Evolutionary conservation across 2,113 vertebrate genomes (phyloP), one percentile per base, ranked within the genome.

Genomic region (Haemorhous mexicanus): DNA sequence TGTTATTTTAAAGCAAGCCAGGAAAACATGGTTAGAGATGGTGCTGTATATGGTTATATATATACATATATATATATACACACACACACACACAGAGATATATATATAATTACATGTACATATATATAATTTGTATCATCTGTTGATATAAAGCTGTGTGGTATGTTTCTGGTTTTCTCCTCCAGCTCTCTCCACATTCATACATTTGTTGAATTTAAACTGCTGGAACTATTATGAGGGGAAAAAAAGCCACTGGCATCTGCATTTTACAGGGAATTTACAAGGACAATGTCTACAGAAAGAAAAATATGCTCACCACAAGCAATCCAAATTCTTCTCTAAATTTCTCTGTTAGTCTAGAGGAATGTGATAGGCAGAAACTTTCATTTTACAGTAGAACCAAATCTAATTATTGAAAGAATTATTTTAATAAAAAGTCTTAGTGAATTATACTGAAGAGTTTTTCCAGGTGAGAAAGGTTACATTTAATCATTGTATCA

Each of bases 361-460:
- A 93, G 26, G 33, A 90, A 55, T 50, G 44, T 66, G 11, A 52
- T 30, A 44, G 50, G n/a, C 47, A 83, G 41, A 83, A 94, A 63
- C 19, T 90, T 90, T 73, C 27, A 39, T 55, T 88, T 79, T 91
- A 44, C 70, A 67, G 39, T 41, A 85, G 55, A 89, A 77, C 23
- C 22, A 70, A 77, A 77, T 67, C 35, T 86, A 58, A 73, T 85
- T 88, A 76, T 35, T 62, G 37, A 49, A 88, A 87, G 3, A 87
- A 91, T 53, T 87, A 84, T 61, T 87, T 89, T 82, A 91, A 81
- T 55, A n/a, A 87, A 90, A 93, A 80, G 59, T 80, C 87, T 79
- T 55, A 61, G 52, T 47, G 69, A 84, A 74, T 50, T 49, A 58
- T 2, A 10, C 22, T 53, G 47, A 91, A 86, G 50, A 67, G 27